Base-by-base conservation (phyloP, 2,113 vertebrate species). In the Austrofundulus limnaeus region DNA sequence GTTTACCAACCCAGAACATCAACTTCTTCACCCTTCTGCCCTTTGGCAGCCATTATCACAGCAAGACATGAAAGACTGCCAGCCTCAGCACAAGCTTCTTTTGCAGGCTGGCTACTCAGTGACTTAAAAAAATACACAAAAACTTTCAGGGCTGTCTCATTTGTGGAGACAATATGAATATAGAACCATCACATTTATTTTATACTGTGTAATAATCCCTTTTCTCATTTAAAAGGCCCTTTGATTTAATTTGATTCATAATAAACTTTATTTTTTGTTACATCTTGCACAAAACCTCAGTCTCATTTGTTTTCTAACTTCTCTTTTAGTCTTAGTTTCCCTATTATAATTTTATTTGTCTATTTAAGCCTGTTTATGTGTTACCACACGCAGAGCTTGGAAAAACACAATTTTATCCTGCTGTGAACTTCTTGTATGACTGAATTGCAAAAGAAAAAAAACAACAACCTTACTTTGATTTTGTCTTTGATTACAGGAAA, bases 401-500 rank as follows among this genome's bases (percentile, higher is more conserved):
- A 31, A 28, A 34, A 13, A 12, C n/a, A 31, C 10, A 34, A 11
- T 34, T 31, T 34, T 34, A 16, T 28, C 50, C 50, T 52, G 50
- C 28, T 1, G 17, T 19, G 28, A 16, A 31, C 25, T 24, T 16
- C 17, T 31, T 17, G 50, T 52, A 11, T 28, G 17, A 3, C 49
- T 5, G 49, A 28, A 14, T 54, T 11, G 38, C n/a, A 54, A 38
- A 8, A 54, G n/a, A n/a, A n/a, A n/a, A n/a, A n/a, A n/a, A n/a
- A n/a, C n/a, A n/a, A n/a, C n/a, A 54, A 14, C n/a, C n/a, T 54
- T 7, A 37, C n/a, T 8, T 54, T 37, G 11, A 37, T n/a, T 56
- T 2, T 25, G 10, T 21, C 20, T 56, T 39, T 56, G 20, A 57
- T 43, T 43, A 43, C 39, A 57, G 23, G 31, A 57, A 57, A 23